Evolutionary conservation across 2,797 vertebrate species (phyloP), one percentile per base, ranked within the genome.

Genomic region (Pterois miles): DNA sequence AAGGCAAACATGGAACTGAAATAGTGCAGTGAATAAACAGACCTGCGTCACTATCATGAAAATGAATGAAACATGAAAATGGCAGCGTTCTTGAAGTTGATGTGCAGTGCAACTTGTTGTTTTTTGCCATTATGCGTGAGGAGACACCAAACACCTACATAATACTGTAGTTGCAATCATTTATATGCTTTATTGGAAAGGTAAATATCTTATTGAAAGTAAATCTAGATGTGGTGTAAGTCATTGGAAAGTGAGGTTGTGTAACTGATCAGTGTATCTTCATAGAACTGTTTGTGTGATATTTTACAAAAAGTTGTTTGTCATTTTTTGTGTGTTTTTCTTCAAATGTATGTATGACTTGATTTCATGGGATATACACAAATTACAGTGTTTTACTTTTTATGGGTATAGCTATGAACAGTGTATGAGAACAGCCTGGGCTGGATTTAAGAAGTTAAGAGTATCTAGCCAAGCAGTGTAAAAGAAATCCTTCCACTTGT

Each of bases 1-100:
- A 48, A 72, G n/a, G 64, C 25, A 54, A 73, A 66, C 36, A 70
- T 27, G 23, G 59, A 73, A 29, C 50, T 36, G 60, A 79, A 75
- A 76, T 52, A 48, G 50, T 48, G 60, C 14, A 1, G 27, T 67
- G 60, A 77, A 48, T 70, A 67, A 71, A 80, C 16, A 33, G 65
- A 67, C 20, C 65, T 5, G 58, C 18, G 3, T 46, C 33, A 38
- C 65, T 25, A 59, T 33, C 29, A n/a, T n/a, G n/a, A n/a, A n/a
- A n/a, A n/a, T n/a, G n/a, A n/a, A n/a, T n/a, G n/a, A 65, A 54
- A 70, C 14, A n/a, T 31, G 22, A 59, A 72, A 65, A 43, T 58
- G 4, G 10, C 4, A 13, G 36, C 18, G 63, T 50, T 70, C 8
- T 54, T 8, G 0, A n/a, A 43, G 29, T 57, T 54, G 29, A 71